phyloP scores from a whole-genome alignment of 1,140 invertebrate genomes.

The Conus betulinus region DNA sequence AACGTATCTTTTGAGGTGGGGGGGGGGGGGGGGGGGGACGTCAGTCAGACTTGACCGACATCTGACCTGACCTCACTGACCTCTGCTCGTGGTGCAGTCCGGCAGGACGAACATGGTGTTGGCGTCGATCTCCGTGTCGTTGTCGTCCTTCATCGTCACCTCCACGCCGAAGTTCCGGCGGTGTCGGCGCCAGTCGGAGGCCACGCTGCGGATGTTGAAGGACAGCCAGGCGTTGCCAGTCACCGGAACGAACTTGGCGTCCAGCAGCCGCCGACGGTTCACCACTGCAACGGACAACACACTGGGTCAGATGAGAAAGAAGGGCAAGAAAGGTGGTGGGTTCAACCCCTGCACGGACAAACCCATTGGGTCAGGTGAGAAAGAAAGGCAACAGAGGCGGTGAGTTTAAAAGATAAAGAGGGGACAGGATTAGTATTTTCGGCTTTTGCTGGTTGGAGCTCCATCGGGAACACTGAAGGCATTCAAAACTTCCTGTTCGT shows the following conservation, averaged over 20 bases:
- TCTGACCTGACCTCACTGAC: neutral
- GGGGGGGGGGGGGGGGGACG: too few relatives aligned
- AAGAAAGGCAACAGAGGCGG: conserved; percentile 1
- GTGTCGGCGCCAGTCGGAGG: conserved; percentile 30
- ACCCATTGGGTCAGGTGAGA: too few relatives aligned
- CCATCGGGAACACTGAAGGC: too few relatives aligned
- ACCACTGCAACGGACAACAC: conserved; percentile 2
- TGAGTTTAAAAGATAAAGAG: neutral
- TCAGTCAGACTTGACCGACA: too few relatives aligned
- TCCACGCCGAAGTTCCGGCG: conserved; percentile 40
- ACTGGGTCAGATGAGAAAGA: neutral
- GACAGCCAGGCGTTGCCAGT: conserved; percentile 25
- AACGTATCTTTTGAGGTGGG: too few relatives aligned
- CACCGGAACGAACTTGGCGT: conserved; percentile 32
- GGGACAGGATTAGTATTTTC: too few relatives aligned
- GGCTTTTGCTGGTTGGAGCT: too few relatives aligned
- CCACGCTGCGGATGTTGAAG: conserved; percentile 34
- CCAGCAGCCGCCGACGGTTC: conserved; percentile 36
- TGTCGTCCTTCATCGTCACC: conserved; percentile 38
- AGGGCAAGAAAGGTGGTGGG: too few relatives aligned
- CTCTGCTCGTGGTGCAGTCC: conserved; percentile 23
- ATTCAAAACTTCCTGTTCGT: too few relatives aligned
- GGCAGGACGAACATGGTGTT: conserved; percentile 26
- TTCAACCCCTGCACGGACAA: too few relatives aligned
- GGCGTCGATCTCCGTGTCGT: conserved; percentile 34